Conservation (phyloP, 2,888 invertebrate genomes). For the Crocallis elinguaria region DNA sequence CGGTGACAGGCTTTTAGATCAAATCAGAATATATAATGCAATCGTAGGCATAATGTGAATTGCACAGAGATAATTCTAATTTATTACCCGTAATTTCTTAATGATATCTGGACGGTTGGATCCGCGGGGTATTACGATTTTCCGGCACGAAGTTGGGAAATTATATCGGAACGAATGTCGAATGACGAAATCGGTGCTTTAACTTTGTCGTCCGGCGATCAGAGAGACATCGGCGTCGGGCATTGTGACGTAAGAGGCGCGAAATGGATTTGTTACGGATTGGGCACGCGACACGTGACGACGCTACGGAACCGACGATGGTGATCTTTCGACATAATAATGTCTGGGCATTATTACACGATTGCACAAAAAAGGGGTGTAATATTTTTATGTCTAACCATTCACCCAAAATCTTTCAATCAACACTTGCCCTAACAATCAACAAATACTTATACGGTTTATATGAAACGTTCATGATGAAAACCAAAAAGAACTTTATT, state of each 20-base stretch:
- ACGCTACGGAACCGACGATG: neutral
- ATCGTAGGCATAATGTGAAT: slow-evolving; percentile 17
- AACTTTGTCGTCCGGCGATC: slow-evolving; percentile 63
- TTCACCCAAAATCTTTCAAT: too few species aligned
- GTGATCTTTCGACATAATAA: too few species aligned
- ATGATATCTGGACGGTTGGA: slow-evolving; percentile 44
- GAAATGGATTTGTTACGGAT: slow-evolving; percentile 71
- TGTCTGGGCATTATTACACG: too few species aligned
- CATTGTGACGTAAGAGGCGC: slow-evolving; percentile 53
- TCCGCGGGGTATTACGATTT: slow-evolving; percentile 48
- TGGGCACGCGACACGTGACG: slow-evolving; percentile 62
- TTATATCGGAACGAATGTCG: slow-evolving; percentile 79
- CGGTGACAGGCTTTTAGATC: slow-evolving; percentile 24
- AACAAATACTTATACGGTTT: too few species aligned
- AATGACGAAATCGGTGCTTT: slow-evolving; percentile 71
- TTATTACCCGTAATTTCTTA: slow-evolving; percentile 52
- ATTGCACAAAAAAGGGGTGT: too few species aligned
- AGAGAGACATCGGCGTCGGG: neutral
- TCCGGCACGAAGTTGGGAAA: slow-evolving; percentile 64
- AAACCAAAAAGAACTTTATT: too few species aligned
- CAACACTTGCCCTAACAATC: too few species aligned
- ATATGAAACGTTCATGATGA: too few species aligned
- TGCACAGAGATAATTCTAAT: slow-evolving; percentile 46
- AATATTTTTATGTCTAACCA: too few species aligned
- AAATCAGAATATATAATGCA: slow-evolving; percentile 20